Conservation (phyloP, 2,888 invertebrate genomes). For the Onchidella celtica region DNA sequence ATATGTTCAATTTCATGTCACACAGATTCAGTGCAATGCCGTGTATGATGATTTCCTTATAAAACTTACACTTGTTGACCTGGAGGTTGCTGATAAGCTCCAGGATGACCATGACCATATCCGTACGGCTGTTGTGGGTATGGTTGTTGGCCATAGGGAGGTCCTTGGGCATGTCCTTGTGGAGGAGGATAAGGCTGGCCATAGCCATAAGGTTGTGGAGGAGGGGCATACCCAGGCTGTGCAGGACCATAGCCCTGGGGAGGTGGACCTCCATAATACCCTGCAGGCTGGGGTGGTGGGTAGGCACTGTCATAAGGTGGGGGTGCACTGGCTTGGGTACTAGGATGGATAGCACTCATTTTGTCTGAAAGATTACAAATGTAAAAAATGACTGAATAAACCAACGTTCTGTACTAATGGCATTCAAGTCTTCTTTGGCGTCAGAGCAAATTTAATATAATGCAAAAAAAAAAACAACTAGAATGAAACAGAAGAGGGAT, state of each 20-base stretch:
- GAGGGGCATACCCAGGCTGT: conserved; percentile 18
- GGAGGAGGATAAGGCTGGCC: conserved; percentile 11
- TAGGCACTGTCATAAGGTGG: conserved; percentile 37
- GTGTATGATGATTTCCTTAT: too few relatives aligned
- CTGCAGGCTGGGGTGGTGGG: conserved; percentile 1
- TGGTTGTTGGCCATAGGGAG: neutral
- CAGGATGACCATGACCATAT: conserved; percentile 35
- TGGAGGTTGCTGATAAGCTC: conserved; percentile 9
- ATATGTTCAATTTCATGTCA: too few relatives aligned
- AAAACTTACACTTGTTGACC: conserved; percentile 41
- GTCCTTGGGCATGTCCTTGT: neutral
- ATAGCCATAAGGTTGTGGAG: conserved; percentile 32
- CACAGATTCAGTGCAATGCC: too few relatives aligned
- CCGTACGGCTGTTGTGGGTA: conserved; percentile 34
- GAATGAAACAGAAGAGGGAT: too few relatives aligned
- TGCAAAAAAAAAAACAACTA: too few relatives aligned
- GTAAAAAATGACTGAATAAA: too few relatives aligned
- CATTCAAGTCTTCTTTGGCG: too few relatives aligned
- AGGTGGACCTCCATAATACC: conserved; percentile 30
- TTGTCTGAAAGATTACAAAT: too few relatives aligned
- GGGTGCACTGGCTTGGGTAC: neutral
- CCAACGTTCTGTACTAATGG: too few relatives aligned
- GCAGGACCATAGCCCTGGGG: conserved; percentile 26
- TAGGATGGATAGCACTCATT: conserved; percentile 4
- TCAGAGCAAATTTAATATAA: too few relatives aligned